Evolutionary conservation across 2,888 invertebrate genomes (phyloP), one percentile per base, ranked within the genome.

Genomic region (Mesorhabditis spiculigera): DNA sequence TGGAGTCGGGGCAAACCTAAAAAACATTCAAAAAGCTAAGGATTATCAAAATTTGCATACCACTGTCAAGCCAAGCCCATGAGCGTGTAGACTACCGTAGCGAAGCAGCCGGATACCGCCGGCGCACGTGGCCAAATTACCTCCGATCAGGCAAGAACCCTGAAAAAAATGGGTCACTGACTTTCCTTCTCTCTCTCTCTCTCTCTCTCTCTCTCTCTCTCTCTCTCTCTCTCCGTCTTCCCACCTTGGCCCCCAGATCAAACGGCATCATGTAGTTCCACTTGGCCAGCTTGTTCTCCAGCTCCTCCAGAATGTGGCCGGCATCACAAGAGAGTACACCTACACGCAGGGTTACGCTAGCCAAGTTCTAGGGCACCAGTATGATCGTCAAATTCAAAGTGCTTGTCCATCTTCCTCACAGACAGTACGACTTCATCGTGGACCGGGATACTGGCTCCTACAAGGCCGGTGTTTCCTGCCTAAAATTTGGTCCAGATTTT

Each of bases 381-480:
- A 8, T 70, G 71, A n/a, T 71, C 69, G 41, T 78, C 93, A 66
- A 95, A 89, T 71, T 90, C 90, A 67, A 93, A 90, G 69, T 97
- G 90, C 82, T 91, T 89, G 87, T 95, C 93, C 91, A 98, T 92
- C 5, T 92, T 89, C 65, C 90, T 89, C 75, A 93, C 91, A 45
- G 92, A 94, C 4, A 98, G 85, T 0, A 99, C 90, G 69, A 98
- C 91, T 89, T 99, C 98, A 88, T 98, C 97, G 87, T 93, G 95
- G 5, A 98, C 93, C 0, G 98, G 97, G 4, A 95, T 93, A 61
- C 94, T 93, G 0, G 97, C 98, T 45, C 95, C 96, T 0, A 97
- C 96, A 10, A 98, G 88, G 0, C 97, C 94, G 0, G 95, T 95
- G 86, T 95, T 95, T 28, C 95, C 95, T 64, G 93, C 93, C 87